Evolutionary conservation across 2,888 invertebrate genomes (phyloP).

Genomic region (Mellilla xanthometata): DNA sequence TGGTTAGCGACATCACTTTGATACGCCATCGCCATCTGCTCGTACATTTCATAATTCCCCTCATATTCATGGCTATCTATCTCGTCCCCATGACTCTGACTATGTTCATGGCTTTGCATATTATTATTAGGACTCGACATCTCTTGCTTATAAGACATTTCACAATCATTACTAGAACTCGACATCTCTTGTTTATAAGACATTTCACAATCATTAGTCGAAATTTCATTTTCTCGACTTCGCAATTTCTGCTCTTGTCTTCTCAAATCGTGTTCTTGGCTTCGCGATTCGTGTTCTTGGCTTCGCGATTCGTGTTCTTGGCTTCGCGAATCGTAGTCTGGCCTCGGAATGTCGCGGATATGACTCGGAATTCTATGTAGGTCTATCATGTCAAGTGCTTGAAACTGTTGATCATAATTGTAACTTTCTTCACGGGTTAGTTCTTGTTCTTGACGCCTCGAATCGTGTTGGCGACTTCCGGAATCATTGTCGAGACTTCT

Average conservation of each 20-base stretch:
- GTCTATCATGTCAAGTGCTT: neutral
- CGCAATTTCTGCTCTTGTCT: neutral
- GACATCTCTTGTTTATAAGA: neutral
- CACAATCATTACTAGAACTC: neutral
- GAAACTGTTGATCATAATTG: neutral
- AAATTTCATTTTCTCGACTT: neutral
- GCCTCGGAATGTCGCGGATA: neutral
- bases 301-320: neutral
- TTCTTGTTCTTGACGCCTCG: neutral
- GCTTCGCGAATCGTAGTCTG: neutral
- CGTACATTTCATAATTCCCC: conserved; percentile 69
- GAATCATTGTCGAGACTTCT: neutral
- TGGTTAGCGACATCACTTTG: conserved; percentile 69
- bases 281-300: neutral
- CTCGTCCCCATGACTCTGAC: neutral
- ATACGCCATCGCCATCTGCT: conserved; percentile 74
- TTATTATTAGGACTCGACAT: neutral
- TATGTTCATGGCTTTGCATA: conserved; percentile 7
- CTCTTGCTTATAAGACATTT: neutral
- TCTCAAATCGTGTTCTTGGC: neutral
- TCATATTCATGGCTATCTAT: conserved; percentile 51
- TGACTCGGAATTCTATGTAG: neutral
- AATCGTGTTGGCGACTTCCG: neutral
- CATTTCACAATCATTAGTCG: neutral
- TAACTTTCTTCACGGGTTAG: no score